Conservation (phyloP, 2,888 invertebrate species). For the Drosophila setosimentum region DNA sequence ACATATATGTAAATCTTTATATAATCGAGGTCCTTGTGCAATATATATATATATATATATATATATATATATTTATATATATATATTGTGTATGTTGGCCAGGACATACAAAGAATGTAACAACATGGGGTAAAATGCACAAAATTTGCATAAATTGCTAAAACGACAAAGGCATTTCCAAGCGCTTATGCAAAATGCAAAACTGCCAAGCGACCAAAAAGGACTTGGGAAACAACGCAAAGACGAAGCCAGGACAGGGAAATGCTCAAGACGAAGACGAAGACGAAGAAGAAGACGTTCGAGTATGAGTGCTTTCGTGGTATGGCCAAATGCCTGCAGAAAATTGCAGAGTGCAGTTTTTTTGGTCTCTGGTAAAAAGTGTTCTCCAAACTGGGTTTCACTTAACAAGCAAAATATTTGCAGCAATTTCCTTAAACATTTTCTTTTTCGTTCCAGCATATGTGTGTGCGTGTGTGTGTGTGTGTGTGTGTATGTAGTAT, state of each 20-base stretch:
- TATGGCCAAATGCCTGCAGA: conserved; percentile 71
- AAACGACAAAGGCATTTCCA: conserved; percentile 78
- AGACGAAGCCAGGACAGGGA: conserved; percentile 11
- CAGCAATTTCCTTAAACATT: conserved; percentile 82
- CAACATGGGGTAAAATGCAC: conserved; percentile 78
- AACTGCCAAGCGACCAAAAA: conserved; percentile 53
- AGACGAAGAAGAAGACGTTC: conserved; percentile 49
- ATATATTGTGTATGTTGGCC: conserved; percentile 35
- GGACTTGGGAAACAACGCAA: conserved; percentile 47
- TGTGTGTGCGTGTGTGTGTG: conserved; percentile 18
- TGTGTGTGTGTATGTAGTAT: conserved; percentile 8
- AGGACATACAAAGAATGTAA: conserved; percentile 75
- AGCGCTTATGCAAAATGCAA: conserved; percentile 82
- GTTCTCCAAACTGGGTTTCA: conserved; percentile 78
- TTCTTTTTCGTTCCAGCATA: conserved; percentile 62
- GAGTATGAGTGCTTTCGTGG: conserved; percentile 24
- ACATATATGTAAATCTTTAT: conserved; percentile 4
- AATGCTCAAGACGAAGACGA: conserved; percentile 41
- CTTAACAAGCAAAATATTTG: conserved; percentile 81
- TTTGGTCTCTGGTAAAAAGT: conserved; percentile 41
- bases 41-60: neutral
- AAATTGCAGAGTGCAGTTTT: conserved; percentile 61
- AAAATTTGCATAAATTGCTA: conserved; percentile 80
- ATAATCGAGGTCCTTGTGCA: conserved; percentile 2
- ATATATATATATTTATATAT: neutral